Evolutionary conservation across 1,140 invertebrate genomes (phyloP), one percentile per base, ranked within the genome.

Genomic region (Lineus longissimus): DNA sequence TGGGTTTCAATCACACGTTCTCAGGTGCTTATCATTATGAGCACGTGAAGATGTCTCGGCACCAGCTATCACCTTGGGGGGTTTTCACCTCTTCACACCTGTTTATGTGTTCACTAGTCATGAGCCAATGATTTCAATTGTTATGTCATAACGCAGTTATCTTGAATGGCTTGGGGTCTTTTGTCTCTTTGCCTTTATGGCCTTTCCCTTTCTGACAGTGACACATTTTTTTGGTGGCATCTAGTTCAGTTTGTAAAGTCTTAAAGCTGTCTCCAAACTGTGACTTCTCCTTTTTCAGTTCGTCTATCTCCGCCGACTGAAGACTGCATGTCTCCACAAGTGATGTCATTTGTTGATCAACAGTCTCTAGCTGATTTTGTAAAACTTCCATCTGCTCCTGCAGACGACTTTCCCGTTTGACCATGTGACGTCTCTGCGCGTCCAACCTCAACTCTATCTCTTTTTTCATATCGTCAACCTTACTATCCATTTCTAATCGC

Each of bases 351-450:
- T 73, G 72, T 30, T 70, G 67, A 19, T 65, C 63, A 36, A 74
- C 43, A 33, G 59, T 63, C 0, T 64, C 65, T 13, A 72, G 63
- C 55, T 78, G 75, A 0, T 65, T 47, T 56, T 70, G 72, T 19
- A 78, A 36, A 22, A 65, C 66, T 7, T 76, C 70, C 15, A 78
- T 67, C 55, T 75, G 64, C 54, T 33, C 57, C 54, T 77, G 73
- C 55, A 74, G 66, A 17, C 54, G 59, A 2, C 71, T 55, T 58
- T 76, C 75, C 58, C 71, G 70, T 59, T 76, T 66, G 9, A 78
- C 69, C 76, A 78, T 77, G 62, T 77, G 74, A 63, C 70, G 66
- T 41, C 76, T 60, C 57, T 78, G 76, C 59, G 72, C 72, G 59
- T 77, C 76, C 22, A 78, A 59, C 15, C 74, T 41, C 7, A 75